Conservation (phyloP, 2,888 invertebrate genomes). For the Lasioglossum lativentre region DNA sequence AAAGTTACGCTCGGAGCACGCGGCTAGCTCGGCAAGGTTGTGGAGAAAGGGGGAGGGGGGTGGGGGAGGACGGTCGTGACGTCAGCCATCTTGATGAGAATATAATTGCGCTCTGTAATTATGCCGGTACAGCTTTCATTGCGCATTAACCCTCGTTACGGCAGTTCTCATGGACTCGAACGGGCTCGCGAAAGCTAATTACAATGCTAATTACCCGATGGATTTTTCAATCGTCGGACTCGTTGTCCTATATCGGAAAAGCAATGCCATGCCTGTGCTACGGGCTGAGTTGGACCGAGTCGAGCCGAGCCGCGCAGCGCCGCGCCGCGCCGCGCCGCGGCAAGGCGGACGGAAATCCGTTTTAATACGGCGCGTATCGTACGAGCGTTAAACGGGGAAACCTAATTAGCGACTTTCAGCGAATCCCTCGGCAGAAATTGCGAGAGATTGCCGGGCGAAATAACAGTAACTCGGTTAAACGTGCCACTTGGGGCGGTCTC, state of each 20-base stretch:
- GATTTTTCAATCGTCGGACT: conserved; percentile 14
- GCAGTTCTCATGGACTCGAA: conserved; percentile 26
- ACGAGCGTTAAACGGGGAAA: conserved; percentile 16
- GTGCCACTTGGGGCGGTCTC: conserved; percentile 32
- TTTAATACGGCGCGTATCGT: conserved; percentile 27
- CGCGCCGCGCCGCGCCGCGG: background rate
- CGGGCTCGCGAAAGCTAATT: conserved; percentile 25
- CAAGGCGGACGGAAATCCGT: conserved; percentile 17
- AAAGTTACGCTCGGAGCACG: background rate
- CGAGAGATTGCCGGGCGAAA: conserved; percentile 37
- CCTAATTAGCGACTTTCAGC: conserved; percentile 44
- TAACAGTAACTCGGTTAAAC: conserved; percentile 51
- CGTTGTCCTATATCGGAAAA: conserved; percentile 13
- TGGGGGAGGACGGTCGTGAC: background rate
- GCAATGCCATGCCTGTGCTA: background rate
- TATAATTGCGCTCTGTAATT: conserved; percentile 23
- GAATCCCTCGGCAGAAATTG: conserved; percentile 37
- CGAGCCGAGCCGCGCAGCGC: background rate
- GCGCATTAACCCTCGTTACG: conserved; percentile 33
- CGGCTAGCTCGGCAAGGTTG: background rate
- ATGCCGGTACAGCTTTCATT: conserved; percentile 35
- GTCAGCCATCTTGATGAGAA: conserved; percentile 19
- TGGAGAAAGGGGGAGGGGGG: background rate
- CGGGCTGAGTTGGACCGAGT: background rate
- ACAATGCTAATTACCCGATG: conserved; percentile 22